phyloP scores from a whole-genome alignment of 2,888 invertebrate genomes.

The Drosophila austrosaltans region DNA sequence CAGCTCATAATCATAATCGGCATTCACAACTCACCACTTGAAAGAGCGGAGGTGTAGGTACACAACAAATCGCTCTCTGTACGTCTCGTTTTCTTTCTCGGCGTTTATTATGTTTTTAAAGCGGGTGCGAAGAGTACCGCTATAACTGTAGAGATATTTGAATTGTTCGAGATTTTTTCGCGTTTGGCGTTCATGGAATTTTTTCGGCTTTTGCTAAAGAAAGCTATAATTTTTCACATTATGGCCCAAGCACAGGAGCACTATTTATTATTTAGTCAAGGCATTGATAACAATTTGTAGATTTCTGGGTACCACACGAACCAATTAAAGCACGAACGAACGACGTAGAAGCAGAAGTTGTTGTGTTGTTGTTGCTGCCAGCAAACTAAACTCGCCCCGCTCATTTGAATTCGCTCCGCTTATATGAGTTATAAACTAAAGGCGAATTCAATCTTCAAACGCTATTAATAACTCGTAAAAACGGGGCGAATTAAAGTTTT shows the following conservation, averaged over 20 bases:
- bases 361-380: slow-evolving; percentile 28
- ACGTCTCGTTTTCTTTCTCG: slow-evolving; percentile 59
- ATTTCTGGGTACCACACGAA: slow-evolving; percentile 54
- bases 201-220: slow-evolving; percentile 39
- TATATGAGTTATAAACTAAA: not conserved
- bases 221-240: slow-evolving; percentile 51
- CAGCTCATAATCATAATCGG: slow-evolving; percentile 69
- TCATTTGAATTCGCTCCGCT: not conserved
- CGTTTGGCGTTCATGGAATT: slow-evolving; percentile 62
- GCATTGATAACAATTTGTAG: slow-evolving; percentile 46
- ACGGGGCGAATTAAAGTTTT: too few species aligned
- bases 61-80: slow-evolving; percentile 70
- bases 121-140: slow-evolving; percentile 60
- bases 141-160: slow-evolving; percentile 65
- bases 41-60: slow-evolving; percentile 71
- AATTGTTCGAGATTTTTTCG: slow-evolving; percentile 74
- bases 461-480: too few species aligned
- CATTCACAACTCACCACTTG: slow-evolving; percentile 55
- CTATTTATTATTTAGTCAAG: slow-evolving; percentile 53
- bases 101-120: slow-evolving; percentile 55
- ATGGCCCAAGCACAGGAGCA: slow-evolving; percentile 55
- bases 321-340: slow-evolving; percentile 50
- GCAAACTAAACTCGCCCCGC: slow-evolving; percentile 14
- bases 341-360: slow-evolving; percentile 69
- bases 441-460: not conserved